Percentiles rank a stretch among this genome's conserved stretches.
These are phyloP conservation scores for Momotus momota DNA, from an alignment of 2,797 vertebrate genomes.

Conservation along the genomic window DNA sequence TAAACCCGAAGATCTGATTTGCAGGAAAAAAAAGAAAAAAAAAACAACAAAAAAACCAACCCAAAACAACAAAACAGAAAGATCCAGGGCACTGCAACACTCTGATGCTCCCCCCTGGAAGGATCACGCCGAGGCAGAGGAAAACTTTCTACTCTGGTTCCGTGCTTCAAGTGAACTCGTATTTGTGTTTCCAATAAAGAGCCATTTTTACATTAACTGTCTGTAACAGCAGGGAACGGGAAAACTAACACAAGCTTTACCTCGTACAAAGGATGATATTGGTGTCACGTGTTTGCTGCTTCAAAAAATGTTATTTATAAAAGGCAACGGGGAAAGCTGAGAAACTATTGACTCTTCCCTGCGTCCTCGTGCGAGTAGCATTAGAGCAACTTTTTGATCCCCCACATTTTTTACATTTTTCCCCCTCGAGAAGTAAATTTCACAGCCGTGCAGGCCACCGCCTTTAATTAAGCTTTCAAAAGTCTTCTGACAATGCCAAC, in stretches of 20 bases:
- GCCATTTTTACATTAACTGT: conserved; percentile 74
- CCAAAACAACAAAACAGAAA: not conserved
- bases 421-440: conserved; percentile 74
- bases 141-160: conserved; percentile 67
- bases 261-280: conserved; percentile 71
- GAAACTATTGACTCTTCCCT: conserved; percentile 50
- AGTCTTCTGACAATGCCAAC: conserved; percentile 83
- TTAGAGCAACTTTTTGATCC: conserved; percentile 71
- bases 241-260: conserved; percentile 74
- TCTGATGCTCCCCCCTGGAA: conserved; percentile 45
- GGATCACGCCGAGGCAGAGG: conserved; percentile 34
- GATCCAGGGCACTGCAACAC: conserved; percentile 41
- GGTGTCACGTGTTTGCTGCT: conserved; percentile 66
- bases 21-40: not conserved
- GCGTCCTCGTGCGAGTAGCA: not conserved
- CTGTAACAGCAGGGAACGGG: conserved; percentile 73
- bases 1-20: conserved; percentile 32
- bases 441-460: conserved; percentile 75
- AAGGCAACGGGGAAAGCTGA: conserved; percentile 56
- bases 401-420: conserved; percentile 11
- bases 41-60: not conserved
- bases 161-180: conserved; percentile 65
- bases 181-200: conserved; percentile 75
- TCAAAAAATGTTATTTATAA: conserved; percentile 76
- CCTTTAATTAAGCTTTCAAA: conserved; percentile 86